These are phyloP conservation scores for Ptilorrhoa leucosticta DNA, from an alignment of 2,113 vertebrate genomes.

Conservation along the genomic window DNA sequence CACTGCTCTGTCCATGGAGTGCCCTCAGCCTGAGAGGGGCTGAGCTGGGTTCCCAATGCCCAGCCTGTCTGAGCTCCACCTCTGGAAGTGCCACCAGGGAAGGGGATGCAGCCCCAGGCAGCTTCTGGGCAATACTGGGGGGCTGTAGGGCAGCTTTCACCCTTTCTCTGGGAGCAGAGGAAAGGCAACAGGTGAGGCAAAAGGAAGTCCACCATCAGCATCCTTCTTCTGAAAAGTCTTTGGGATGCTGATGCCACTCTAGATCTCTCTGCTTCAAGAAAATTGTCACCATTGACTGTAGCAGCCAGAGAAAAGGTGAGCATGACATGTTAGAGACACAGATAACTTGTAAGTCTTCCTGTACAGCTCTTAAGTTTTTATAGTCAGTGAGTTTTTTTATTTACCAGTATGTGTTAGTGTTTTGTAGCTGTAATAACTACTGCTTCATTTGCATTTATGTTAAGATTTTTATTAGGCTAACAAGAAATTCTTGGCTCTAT, in stretches of 20 bases:
- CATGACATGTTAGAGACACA: accelerated
- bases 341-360: not conserved
- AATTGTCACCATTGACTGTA: not conserved
- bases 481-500: not conserved
- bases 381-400: not conserved
- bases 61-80: not conserved
- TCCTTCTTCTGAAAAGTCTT: not conserved
- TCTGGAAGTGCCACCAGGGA: accelerated
- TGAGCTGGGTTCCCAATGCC: not conserved
- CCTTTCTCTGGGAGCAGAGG: not conserved
- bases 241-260: not conserved
- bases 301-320: not conserved
- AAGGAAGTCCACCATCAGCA: not conserved
- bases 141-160: accelerated
- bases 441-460: not conserved
- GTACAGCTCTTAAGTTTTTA: not conserved
- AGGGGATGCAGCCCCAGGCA: not conserved
- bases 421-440: not conserved
- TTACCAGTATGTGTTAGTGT: not conserved
- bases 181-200: not conserved
- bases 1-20: not conserved
- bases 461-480: not conserved
- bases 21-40: accelerated
- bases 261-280: not conserved
- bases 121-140: accelerated